Percentiles rank a stretch among this genome's conserved stretches.
phyloP scores from a whole-genome alignment of 2,113 vertebrate genomes.

The Seriola quinqueradiata region DNA sequence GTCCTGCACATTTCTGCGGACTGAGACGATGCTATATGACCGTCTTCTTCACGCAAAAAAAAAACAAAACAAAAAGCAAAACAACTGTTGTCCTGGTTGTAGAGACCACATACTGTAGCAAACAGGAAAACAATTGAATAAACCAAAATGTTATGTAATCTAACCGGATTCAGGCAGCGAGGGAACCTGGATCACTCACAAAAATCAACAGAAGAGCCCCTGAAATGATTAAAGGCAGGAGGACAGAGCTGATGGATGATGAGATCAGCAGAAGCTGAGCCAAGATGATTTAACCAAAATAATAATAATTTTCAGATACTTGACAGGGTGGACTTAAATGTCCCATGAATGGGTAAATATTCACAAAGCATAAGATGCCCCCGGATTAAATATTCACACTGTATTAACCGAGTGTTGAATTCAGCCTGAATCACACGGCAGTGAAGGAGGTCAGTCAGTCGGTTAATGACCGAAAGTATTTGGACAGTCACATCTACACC shows the following conservation, averaged over 20 bases:
- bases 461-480: too few relatives aligned
- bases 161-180: conserved; percentile 50
- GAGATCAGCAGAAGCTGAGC: conserved; percentile 7
- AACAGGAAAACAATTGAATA: neutral
- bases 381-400: neutral
- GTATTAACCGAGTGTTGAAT: neutral
- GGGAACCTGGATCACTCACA: conserved; percentile 8
- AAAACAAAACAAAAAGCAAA: neutral
- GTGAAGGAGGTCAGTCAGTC: too few relatives aligned
- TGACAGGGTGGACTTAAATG: neutral
- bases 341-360: neutral
- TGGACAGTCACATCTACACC: too few relatives aligned
- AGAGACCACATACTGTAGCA: neutral
- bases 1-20: conserved; percentile 36
- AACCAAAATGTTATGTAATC: conserved; percentile 55
- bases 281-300: conserved; percentile 1
- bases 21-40: conserved; percentile 35
- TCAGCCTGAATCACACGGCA: neutral
- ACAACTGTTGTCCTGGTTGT: conserved; percentile 35
- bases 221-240: conserved; percentile 21
- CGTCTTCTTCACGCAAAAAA: conserved; percentile 26
- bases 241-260: neutral
- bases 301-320: neutral
- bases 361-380: too few relatives aligned
- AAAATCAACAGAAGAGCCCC: conserved; percentile 23